Percentiles rank a stretch among this genome's conserved stretches.
These are phyloP conservation scores for Hipparchia semele DNA, from an alignment of 2,888 invertebrate species.

Conservation along the genomic window DNA sequence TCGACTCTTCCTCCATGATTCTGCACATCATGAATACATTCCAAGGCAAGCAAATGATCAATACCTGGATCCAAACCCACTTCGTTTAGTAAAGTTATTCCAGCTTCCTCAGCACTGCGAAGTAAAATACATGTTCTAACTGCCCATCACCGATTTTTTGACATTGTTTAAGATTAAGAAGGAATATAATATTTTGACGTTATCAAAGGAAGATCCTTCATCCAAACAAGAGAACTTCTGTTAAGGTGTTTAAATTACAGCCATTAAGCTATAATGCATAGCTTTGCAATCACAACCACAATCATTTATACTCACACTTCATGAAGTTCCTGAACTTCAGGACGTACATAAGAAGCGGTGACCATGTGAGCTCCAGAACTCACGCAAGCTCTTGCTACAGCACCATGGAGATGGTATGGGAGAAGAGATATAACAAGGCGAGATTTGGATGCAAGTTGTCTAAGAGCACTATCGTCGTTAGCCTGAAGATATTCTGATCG, in stretches of 20 bases:
- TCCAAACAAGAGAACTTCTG: background rate
- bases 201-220: too few species aligned
- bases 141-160: background rate
- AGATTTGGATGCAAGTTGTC: slow-evolving; percentile 87
- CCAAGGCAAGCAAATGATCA: slow-evolving; percentile 97
- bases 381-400: slow-evolving; percentile 94
- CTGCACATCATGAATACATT: slow-evolving; percentile 97
- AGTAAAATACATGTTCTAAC: background rate
- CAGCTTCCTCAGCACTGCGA: slow-evolving; percentile 92
- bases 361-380: slow-evolving; percentile 95
- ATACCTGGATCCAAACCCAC: slow-evolving; percentile 99
- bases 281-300: background rate
- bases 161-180: background rate
- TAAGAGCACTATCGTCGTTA: slow-evolving; percentile 86
- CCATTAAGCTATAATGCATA: background rate
- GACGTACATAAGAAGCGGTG: slow-evolving; percentile 97
- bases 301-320: slow-evolving; percentile 81
- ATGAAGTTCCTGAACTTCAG: slow-evolving; percentile 91
- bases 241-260: background rate
- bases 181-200: too few species aligned
- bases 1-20: slow-evolving; percentile 95
- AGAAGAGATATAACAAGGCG: slow-evolving; percentile 94
- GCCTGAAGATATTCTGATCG: slow-evolving; percentile 93
- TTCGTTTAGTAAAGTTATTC: slow-evolving; percentile 97
- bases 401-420: slow-evolving; percentile 94